These are phyloP conservation scores for Ramphastos sulfuratus DNA, from an alignment of 2,113 vertebrate species.

Conservation along the genomic window DNA sequence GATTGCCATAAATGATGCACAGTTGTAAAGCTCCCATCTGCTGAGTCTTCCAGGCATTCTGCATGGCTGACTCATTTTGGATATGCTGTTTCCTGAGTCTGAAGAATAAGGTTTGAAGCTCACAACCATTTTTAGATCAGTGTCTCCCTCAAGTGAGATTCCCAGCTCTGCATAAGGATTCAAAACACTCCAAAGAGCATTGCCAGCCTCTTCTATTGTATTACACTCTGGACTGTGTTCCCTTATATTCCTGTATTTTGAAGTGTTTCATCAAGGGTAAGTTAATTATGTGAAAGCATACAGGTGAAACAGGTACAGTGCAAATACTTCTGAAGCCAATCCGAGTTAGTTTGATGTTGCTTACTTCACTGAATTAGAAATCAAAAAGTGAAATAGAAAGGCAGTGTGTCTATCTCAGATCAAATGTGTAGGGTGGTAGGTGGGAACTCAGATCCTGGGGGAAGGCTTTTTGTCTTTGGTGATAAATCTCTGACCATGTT, in stretches of 20 bases:
- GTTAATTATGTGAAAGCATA: constrained; percentile 25
- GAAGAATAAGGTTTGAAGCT: background rate
- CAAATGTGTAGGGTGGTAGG: background rate
- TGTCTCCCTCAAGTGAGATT: background rate
- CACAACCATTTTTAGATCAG: background rate
- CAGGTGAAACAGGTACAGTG: background rate
- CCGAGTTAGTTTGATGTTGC: background rate
- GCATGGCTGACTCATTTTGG: background rate
- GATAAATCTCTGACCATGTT: background rate
- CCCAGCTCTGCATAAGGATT: background rate
- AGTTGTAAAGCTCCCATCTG: background rate
- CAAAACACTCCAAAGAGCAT: background rate
- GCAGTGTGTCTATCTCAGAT: background rate
- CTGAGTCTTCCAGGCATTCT: background rate
- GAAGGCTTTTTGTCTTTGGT: background rate
- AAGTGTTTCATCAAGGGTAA: background rate
- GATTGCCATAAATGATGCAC: constrained; percentile 8
- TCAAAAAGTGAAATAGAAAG: constrained; percentile 1
- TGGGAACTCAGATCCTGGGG: background rate
- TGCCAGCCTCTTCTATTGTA: rapidly evolving
- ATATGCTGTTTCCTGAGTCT: background rate
- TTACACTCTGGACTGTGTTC: background rate
- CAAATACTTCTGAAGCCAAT: background rate
- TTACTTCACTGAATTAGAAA: constrained; percentile 12
- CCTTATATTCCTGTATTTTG: background rate